Base-by-base conservation (phyloP, 2,888 invertebrate species). In the Drosophila leonis region DNA sequence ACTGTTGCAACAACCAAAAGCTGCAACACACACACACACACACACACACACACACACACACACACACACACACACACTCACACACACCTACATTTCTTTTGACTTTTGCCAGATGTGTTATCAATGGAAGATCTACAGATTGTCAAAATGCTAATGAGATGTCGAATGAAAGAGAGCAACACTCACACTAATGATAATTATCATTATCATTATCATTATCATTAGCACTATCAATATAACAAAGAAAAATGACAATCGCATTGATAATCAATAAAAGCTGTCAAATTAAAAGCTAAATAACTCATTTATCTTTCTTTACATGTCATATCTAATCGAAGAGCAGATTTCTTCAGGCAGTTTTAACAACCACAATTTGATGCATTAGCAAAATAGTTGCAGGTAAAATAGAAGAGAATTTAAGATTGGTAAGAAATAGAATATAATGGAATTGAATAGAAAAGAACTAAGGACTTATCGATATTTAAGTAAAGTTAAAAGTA, bases 1-100 rank as follows among this genome's bases (percentile, higher is more conserved):
- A 79, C 70, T 72, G 76, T 72, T 66, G 72, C 78, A 75, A 27
- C 37, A 54, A 63, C 46, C 24, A 31, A 55, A 48, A 48, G 60
- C 65, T 65, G 65, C 77, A 72, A 66, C 54, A 55, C 27, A 54
- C 39, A 62, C 39, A 54, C 20, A 62, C 15, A 46, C 33, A 39
- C 20, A 12, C 18, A 67, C 37, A 42, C 42, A 56, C 10, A 39
- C 5, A 42, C 4, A 66, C n/a, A 54, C 29, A 54, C 8, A 59
- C 13, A 42, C 33, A 46, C 35, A 33, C 24, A 57, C 24, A 55
- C 31, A 44, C 9, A 59, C 13, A 42, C 33, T 41, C 35, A 33
- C 24, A 57, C 24, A 55, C 31, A 44, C 9, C 13, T 4, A 41
- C 24, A 33, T 24, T 41, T 9, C n/a, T 35, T 10, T 44, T 18